phyloP scores from a whole-genome alignment of 2,797 vertebrate genomes.

The Tauraco hartlaubi region DNA sequence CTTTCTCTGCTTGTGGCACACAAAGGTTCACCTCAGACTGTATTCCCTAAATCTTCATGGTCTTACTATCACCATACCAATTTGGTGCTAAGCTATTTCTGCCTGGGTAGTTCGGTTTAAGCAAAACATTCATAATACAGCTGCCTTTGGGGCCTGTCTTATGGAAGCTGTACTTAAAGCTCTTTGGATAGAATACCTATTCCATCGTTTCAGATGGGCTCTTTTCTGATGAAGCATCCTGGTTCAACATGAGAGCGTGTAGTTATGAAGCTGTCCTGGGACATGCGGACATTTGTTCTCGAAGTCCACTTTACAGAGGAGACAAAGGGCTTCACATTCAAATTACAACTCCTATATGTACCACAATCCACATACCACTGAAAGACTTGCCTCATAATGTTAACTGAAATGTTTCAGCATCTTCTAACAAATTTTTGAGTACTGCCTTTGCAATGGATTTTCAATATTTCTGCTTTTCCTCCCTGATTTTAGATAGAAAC shows the following conservation, averaged over 20 bases:
- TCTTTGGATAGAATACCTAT: neutral
- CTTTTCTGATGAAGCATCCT: neutral
- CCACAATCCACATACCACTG: neutral
- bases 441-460: neutral
- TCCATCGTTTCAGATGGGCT: neutral
- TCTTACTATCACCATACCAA: neutral
- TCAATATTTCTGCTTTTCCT: neutral
- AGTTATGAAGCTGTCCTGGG: neutral
- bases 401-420: neutral
- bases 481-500: neutral
- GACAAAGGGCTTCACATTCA: neutral
- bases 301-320: neutral
- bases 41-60: neutral
- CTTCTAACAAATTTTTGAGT: neutral
- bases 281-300: neutral
- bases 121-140: neutral
- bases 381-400: neutral
- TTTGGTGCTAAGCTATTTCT: neutral
- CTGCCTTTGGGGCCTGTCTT: neutral
- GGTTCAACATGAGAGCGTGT: neutral
- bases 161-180: neutral
- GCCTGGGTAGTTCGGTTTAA: neutral
- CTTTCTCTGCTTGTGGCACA: neutral
- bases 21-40: neutral
- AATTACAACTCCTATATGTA: neutral